phyloP scores from a whole-genome alignment of 2,797 vertebrate species.

The Acanthurus leucopareius region DNA sequence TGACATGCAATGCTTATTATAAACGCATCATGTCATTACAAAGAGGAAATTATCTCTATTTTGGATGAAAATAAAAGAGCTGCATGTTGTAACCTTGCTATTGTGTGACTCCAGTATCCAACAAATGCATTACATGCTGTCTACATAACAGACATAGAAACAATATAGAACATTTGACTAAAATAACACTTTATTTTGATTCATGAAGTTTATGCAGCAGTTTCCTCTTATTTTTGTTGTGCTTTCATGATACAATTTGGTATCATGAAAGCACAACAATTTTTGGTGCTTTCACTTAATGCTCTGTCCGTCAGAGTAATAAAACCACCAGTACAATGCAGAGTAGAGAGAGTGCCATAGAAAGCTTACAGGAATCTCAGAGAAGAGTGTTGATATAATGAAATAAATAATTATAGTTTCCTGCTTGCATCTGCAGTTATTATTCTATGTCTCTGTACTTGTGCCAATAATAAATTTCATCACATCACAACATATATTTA shows the following conservation, averaged over 20 bases:
- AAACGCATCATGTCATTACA: constrained; percentile 68
- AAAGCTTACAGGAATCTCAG: constrained; percentile 37
- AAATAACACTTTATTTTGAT: constrained; percentile 51
- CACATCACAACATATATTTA: background rate
- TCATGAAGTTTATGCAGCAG: constrained; percentile 44
- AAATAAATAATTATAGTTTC: constrained; percentile 26
- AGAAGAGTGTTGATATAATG: constrained; percentile 32
- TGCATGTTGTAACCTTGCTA: constrained; percentile 71
- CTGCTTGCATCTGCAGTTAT: constrained; percentile 2
- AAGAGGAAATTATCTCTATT: constrained; percentile 72
- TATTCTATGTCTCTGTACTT: background rate
- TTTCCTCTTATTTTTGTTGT: constrained; percentile 24
- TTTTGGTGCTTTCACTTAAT: background rate
- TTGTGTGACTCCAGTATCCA: constrained; percentile 65
- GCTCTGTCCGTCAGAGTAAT: constrained; percentile 43
- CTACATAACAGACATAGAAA: constrained; percentile 42
- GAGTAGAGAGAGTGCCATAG: constrained; percentile 43
- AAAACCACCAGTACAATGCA: constrained; percentile 29
- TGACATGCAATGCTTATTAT: constrained; percentile 66
- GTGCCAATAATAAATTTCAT: background rate
- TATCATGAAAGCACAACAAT: too few species aligned
- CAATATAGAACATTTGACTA: constrained; percentile 51
- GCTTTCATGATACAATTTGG: constrained; percentile 19
- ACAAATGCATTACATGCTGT: constrained; percentile 33
- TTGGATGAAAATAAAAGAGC: constrained; percentile 71